Conservation (phyloP, 1,140 invertebrate genomes). For the Cydia amplana region DNA sequence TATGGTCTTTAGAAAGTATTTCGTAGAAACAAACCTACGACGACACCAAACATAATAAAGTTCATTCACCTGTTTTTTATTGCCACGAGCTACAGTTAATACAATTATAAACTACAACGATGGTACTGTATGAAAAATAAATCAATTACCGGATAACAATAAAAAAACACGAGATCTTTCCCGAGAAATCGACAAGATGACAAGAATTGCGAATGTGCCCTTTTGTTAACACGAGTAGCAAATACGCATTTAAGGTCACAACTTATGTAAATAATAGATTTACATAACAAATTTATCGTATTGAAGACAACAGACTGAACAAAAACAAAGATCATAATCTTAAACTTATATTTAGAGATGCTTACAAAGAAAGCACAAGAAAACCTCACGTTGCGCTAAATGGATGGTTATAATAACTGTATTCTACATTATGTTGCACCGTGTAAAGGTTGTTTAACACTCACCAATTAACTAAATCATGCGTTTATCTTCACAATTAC, state of each 20-base stretch:
- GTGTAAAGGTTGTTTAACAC: constrained; percentile 40
- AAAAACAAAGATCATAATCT: not conserved
- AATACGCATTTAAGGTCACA: constrained; percentile 51
- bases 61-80: constrained; percentile 44
- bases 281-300: not conserved
- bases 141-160: not conserved
- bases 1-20: constrained; percentile 20
- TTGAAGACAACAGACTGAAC: not conserved
- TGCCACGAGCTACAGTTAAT: not conserved
- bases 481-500: constrained; percentile 44
- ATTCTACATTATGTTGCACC: constrained; percentile 45
- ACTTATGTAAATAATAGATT: constrained; percentile 38
- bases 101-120: not conserved
- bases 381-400: constrained; percentile 65
- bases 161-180: not conserved
- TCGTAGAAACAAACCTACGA: constrained; percentile 24
- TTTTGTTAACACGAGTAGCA: constrained; percentile 39
- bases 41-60: constrained; percentile 31
- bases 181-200: constrained; percentile 39
- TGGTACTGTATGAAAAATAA: not conserved
- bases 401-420: constrained; percentile 37
- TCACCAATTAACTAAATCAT: constrained; percentile 57
- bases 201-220: constrained; percentile 39
- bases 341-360: not conserved
- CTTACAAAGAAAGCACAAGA: constrained; percentile 36